Evolutionary conservation across 2,113 vertebrate genomes (phyloP).

Genomic region (Heterocephalus glaber): DNA sequence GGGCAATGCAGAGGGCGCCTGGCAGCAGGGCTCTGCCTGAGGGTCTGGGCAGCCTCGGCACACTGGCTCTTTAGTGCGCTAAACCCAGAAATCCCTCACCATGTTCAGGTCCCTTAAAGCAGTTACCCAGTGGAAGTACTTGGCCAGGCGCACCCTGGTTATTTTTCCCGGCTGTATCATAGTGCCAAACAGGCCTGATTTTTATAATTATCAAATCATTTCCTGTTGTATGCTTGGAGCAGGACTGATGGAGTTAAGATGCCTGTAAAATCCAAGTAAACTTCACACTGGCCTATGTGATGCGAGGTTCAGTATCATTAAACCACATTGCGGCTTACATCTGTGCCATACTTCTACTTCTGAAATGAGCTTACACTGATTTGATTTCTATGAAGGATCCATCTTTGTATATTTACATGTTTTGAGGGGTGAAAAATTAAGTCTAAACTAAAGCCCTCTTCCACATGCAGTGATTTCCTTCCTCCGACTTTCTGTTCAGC

Average conservation of each 20-base stretch:
- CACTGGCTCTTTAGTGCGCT: slow-evolving; percentile 77
- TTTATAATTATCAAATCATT: slow-evolving; percentile 25
- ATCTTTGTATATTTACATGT: slow-evolving; percentile 33
- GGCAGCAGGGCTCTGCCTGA: neutral
- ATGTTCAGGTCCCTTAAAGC: slow-evolving; percentile 29
- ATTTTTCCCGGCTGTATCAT: slow-evolving; percentile 77
- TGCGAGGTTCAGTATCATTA: slow-evolving; percentile 50
- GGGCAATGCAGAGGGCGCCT: neutral
- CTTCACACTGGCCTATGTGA: slow-evolving; percentile 53
- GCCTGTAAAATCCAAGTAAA: neutral
- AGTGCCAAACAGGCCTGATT: slow-evolving; percentile 87
- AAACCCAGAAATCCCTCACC: slow-evolving; percentile 63
- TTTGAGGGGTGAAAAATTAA: slow-evolving; percentile 34
- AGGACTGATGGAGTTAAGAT: slow-evolving; percentile 38
- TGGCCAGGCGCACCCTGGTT: slow-evolving; percentile 37
- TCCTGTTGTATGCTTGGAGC: slow-evolving; percentile 34
- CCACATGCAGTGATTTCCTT: neutral
- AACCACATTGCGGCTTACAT: slow-evolving; percentile 68
- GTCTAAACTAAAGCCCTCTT: neutral
- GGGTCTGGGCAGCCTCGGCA: neutral
- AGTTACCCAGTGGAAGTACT: neutral
- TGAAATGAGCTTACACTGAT: slow-evolving; percentile 45
- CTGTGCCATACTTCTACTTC: slow-evolving; percentile 83
- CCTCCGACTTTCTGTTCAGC: neutral
- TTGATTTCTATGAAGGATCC: slow-evolving; percentile 65